These are phyloP conservation scores for Disparrhopalites patrizii DNA, from an alignment of 2,888 invertebrate genomes.

Conservation along the genomic window DNA sequence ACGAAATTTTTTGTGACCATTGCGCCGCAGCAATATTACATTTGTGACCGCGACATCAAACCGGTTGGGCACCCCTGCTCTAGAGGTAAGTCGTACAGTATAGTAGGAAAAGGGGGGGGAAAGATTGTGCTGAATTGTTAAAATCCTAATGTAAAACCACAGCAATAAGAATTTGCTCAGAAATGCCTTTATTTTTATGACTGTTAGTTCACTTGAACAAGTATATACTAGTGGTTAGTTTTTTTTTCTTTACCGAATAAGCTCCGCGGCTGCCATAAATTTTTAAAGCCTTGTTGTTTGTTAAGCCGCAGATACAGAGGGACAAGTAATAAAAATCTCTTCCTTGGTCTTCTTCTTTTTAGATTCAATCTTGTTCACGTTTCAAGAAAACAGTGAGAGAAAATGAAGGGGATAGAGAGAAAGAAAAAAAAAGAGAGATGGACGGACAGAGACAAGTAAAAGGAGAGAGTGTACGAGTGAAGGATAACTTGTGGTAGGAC, in stretches of 20 bases:
- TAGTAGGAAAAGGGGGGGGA: not conserved
- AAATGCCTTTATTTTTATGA: constrained; percentile 41
- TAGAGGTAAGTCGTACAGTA: not conserved
- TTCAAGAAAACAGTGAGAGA: too few species aligned
- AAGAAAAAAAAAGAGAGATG: too few species aligned
- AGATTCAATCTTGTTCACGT: constrained; percentile 40
- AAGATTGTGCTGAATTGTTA: not conserved
- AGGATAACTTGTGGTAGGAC: constrained; percentile 29
- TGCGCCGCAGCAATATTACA: too few species aligned
- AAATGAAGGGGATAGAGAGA: too few species aligned
- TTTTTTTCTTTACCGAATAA: constrained; percentile 16
- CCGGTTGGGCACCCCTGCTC: not conserved
- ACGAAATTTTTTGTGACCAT: too few species aligned
- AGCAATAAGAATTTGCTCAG: constrained; percentile 31
- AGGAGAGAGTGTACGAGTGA: constrained; percentile 24
- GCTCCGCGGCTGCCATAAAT: constrained; percentile 40
- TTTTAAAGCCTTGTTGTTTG: constrained; percentile 35
- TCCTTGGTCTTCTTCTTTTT: constrained; percentile 1
- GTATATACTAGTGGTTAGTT: constrained; percentile 41
- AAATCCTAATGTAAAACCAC: constrained; percentile 5
- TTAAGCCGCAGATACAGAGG: constrained; percentile 34
- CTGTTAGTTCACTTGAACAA: constrained; percentile 37
- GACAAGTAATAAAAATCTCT: constrained; percentile 39
- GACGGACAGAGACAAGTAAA: too few species aligned
- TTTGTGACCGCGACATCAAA: not conserved